phyloP scores from a whole-genome alignment of 2,113 vertebrate genomes.

The Ochotona curzoniae region DNA sequence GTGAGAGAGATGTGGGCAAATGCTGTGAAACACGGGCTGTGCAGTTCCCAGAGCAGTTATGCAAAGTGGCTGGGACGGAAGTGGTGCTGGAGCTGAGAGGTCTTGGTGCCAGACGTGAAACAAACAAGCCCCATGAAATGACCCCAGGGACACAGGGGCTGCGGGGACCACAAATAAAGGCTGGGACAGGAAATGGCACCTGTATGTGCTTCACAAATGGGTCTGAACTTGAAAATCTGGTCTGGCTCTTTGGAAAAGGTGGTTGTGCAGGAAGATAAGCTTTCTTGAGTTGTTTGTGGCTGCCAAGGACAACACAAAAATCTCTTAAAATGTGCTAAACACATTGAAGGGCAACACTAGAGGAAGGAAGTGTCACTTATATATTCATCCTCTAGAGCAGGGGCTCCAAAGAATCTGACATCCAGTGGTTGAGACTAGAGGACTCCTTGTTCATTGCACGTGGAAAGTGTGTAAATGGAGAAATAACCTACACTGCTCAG shows the following conservation, averaged over 20 bases:
- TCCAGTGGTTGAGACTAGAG: not conserved
- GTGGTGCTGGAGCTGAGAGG: not conserved
- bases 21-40: not conserved
- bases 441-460: not conserved
- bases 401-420: not conserved
- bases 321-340: not conserved
- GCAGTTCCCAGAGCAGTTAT: not conserved
- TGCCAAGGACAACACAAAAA: not conserved
- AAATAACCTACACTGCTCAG: not conserved
- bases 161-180: not conserved
- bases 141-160: not conserved
- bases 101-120: not conserved
- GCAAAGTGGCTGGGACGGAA: not conserved
- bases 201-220: not conserved
- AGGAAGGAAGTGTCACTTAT: not conserved
- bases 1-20: not conserved
- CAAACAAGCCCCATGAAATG: not conserved
- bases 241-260: slow-evolving; percentile 2
- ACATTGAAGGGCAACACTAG: not conserved
- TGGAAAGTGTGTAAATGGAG: not conserved
- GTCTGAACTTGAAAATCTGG: slow-evolving; percentile 3
- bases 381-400: not conserved
- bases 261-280: not conserved
- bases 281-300: slow-evolving; percentile 12
- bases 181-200: not conserved